Conservation (phyloP, 1,140 invertebrate species). For the Schlechtendalia chinensis region DNA sequence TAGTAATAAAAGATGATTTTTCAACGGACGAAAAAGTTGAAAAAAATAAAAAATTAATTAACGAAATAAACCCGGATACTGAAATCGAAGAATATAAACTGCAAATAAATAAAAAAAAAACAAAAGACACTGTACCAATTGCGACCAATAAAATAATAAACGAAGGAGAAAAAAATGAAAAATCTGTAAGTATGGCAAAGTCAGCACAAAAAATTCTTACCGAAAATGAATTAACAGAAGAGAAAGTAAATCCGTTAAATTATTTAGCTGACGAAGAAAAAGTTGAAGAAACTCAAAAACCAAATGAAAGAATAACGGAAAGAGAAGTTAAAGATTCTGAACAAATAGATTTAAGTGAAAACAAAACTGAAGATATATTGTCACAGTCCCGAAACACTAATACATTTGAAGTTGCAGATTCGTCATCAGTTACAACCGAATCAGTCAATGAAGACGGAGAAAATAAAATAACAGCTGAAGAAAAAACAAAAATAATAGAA, state of each 20-base stretch:
- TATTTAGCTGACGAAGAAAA: not conserved
- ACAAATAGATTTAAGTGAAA: not conserved
- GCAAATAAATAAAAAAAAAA: conserved; percentile 19
- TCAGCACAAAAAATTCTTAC: conserved; percentile 53
- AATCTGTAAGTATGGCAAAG: no score
- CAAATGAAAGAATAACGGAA: not conserved
- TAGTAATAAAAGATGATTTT: not conserved
- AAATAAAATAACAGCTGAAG: conserved; percentile 28
- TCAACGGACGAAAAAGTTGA: conserved; percentile 1
- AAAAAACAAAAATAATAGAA: conserved; percentile 12
- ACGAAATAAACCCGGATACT: not conserved
- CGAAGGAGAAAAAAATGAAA: conserved; percentile 18
- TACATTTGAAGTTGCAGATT: no score
- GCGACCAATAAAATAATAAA: conserved; percentile 11
- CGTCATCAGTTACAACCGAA: no score
- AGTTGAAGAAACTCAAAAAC: conserved; percentile 14
- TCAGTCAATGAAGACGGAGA: not conserved
- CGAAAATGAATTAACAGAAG: conserved; percentile 51
- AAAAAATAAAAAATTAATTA: conserved; percentile 9
- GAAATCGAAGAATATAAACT: not conserved
- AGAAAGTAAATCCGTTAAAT: not conserved
- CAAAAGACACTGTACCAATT: not conserved
- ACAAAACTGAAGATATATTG: conserved; percentile 23
- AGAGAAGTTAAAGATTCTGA: not conserved
- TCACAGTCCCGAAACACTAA: conserved; percentile 1